Conservation (phyloP, 1,140 invertebrate species). For the Papilio glaucus region DNA sequence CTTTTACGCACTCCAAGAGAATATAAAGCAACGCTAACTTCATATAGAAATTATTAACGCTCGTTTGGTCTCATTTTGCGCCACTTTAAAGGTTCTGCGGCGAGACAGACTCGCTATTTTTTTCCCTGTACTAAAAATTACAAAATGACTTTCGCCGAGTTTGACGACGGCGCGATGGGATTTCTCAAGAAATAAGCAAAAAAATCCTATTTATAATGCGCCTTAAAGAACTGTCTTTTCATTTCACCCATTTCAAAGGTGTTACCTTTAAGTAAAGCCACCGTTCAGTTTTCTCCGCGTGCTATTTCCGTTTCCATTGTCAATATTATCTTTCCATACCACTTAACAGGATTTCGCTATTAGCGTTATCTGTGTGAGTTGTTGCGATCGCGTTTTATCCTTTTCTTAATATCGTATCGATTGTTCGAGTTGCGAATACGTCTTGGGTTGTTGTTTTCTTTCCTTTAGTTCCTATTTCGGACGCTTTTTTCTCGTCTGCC, state of each 20-base stretch:
- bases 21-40: constrained; percentile 23
- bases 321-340: constrained; percentile 42
- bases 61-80: constrained; percentile 17
- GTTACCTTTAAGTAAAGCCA: constrained; percentile 20
- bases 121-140: neutral
- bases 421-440: constrained; percentile 26
- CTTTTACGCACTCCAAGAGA: constrained; percentile 32
- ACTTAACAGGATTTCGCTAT: constrained; percentile 48
- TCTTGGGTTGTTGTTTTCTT: constrained; percentile 31
- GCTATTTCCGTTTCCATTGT: constrained; percentile 36
- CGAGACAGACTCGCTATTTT: neutral
- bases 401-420: constrained; percentile 39
- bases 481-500: constrained; percentile 9
- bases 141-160: neutral
- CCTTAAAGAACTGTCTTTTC: constrained; percentile 28
- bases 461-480: neutral
- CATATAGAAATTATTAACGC: constrained; percentile 34
- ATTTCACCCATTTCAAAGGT: constrained; percentile 24
- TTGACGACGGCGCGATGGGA: neutral
- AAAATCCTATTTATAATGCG: constrained; percentile 26
- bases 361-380: constrained; percentile 41
- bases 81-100: constrained; percentile 21
- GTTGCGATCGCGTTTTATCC: constrained; percentile 24
- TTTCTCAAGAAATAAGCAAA: neutral
- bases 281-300: constrained; percentile 24